Conservation (phyloP, 2,888 invertebrate species). For the Notodonta ziczac region DNA sequence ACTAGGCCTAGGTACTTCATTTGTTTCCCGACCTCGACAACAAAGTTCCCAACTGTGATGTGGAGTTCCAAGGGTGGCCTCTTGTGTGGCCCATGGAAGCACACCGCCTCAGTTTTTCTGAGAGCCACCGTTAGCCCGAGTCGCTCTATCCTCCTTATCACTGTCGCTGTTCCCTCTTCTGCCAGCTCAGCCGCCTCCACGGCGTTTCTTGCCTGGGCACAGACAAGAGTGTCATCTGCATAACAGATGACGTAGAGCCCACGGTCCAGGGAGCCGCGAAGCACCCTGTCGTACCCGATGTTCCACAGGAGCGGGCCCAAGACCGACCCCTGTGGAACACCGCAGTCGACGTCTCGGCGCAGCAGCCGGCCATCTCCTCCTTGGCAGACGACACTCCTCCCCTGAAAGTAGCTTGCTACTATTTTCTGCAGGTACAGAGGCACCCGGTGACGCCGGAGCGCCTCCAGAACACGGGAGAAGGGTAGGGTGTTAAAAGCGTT, state of each 20-base stretch:
- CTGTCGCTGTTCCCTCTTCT: background rate
- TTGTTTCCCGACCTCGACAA: no score
- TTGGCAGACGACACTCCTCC: constrained; percentile 3
- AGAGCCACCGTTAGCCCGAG: no score
- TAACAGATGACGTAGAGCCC: constrained; percentile 10
- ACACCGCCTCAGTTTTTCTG: no score
- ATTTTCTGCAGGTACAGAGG: constrained; percentile 22
- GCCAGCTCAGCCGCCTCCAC: background rate
- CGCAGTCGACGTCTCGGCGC: constrained; percentile 10
- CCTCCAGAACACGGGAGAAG: constrained; percentile 28
- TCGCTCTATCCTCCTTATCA: background rate
- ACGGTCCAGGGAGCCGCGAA: no score
- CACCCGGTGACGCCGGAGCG: constrained; percentile 25
- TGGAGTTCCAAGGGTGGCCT: no score
- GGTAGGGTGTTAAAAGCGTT: constrained; percentile 39
- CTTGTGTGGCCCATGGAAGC: no score
- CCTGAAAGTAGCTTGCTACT: constrained; percentile 14
- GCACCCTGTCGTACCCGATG: no score
- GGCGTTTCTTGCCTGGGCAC: background rate
- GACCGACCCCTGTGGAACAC: constrained; percentile 27
- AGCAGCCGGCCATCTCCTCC: background rate
- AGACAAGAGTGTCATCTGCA: constrained; percentile 31
- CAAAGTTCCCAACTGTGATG: no score
- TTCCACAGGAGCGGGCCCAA: no score
- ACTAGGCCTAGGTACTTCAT: no score